These are phyloP conservation scores for Aporrectodea caliginosa DNA, from an alignment of 1,140 invertebrate species.

Conservation along the genomic window DNA sequence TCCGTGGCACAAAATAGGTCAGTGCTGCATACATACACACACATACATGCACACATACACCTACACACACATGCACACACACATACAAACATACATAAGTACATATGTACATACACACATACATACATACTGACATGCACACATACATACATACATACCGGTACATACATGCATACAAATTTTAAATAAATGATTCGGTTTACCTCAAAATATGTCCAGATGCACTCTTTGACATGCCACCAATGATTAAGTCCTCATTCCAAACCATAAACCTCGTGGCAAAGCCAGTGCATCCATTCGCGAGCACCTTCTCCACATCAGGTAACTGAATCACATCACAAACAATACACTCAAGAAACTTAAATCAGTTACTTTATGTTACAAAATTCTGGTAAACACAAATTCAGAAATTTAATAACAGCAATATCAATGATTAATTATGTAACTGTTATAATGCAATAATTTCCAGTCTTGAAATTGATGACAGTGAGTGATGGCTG, in stretches of 20 bases:
- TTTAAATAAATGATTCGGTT: not conserved
- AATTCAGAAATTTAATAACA: no score
- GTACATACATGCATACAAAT: not conserved
- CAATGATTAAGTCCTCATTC: constrained; percentile 93
- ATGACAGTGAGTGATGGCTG: no score
- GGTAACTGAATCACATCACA: no score
- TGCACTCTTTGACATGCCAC: constrained; percentile 67
- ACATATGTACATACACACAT: not conserved
- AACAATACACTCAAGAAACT: no score
- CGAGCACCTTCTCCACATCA: constrained; percentile 84
- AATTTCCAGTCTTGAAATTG: no score
- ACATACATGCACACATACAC: not conserved
- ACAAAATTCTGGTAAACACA: no score
- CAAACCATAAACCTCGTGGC: constrained; percentile 97
- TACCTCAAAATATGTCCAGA: not conserved
- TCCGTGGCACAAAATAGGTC: no score
- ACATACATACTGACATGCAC: not conserved
- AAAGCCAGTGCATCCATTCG: constrained; percentile 94
- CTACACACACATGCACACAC: not conserved
- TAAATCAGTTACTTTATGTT: no score
- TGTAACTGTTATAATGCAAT: no score
- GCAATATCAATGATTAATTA: no score
- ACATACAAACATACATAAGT: not conserved
- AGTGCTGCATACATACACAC: not conserved
- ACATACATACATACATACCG: not conserved